These are phyloP conservation scores for Etia nguti DNA, from an alignment of 2,113 vertebrate genomes.

Conservation along the genomic window DNA sequence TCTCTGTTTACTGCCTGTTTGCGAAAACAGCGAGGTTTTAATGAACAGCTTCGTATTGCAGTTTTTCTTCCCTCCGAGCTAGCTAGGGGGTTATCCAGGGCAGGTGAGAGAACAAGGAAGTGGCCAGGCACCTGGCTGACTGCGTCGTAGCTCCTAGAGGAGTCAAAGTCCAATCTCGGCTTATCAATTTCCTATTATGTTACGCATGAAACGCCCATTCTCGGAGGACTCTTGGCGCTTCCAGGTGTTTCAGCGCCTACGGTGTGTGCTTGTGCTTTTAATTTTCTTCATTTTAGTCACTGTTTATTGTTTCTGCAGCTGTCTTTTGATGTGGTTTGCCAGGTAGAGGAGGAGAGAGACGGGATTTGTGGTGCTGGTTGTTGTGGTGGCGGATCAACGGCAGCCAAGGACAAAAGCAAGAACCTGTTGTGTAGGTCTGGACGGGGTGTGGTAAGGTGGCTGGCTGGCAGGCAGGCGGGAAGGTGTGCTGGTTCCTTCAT, in stretches of 20 bases:
- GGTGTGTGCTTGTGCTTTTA: neutral
- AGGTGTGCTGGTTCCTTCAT: conserved; percentile 40
- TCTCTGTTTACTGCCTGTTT: neutral
- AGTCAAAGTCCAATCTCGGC: conserved; percentile 52
- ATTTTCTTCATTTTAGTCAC: neutral
- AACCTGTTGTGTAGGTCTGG: conserved; percentile 65
- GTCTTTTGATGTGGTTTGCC: conserved; percentile 25
- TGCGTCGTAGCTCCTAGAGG: neutral
- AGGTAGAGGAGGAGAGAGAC: neutral
- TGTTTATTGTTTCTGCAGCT: neutral
- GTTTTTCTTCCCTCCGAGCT: rapidly evolving
- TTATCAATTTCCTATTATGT: conserved; percentile 8
- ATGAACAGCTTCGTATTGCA: neutral
- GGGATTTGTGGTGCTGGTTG: neutral
- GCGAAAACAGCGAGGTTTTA: neutral
- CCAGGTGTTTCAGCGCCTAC: neutral
- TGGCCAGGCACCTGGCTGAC: neutral
- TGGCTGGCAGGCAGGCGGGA: neutral
- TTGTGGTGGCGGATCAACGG: neutral
- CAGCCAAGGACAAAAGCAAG: neutral
- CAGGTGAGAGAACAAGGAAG: conserved; percentile 55
- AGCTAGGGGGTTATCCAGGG: neutral
- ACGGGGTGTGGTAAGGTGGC: conserved; percentile 57
- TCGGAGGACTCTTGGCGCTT: neutral
- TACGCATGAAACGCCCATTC: conserved; percentile 18